These are phyloP conservation scores for Rhimphoctona megacephalus DNA, from an alignment of 2,888 invertebrate species.

Conservation along the genomic window DNA sequence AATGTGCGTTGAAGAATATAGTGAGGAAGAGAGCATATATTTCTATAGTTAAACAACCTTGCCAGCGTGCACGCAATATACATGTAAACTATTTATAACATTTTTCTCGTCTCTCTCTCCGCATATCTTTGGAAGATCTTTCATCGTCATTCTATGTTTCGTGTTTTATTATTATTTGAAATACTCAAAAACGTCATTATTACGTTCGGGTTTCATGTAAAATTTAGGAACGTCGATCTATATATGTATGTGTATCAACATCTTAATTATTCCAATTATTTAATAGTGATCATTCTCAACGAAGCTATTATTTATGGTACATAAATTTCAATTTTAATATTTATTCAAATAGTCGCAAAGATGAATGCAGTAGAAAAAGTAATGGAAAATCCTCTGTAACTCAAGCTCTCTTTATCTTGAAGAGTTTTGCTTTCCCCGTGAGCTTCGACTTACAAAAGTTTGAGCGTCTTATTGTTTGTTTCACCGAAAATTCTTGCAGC, in stretches of 20 bases:
- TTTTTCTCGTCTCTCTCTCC: slow-evolving; percentile 15
- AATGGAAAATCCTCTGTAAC: neutral
- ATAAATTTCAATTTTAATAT: neutral
- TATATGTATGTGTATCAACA: neutral
- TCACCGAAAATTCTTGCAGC: neutral
- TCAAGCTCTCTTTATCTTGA: neutral
- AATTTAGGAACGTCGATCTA: no score
- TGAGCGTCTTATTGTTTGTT: neutral
- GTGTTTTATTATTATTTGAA: slow-evolving; percentile 75
- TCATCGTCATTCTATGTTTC: slow-evolving; percentile 61
- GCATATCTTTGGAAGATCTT: slow-evolving; percentile 2
- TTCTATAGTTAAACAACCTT: slow-evolving; percentile 77
- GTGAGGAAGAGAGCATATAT: slow-evolving; percentile 14
- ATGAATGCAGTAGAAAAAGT: neutral
- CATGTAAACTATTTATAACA: slow-evolving; percentile 78
- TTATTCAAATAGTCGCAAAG: neutral
- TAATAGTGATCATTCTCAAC: neutral
- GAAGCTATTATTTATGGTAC: neutral
- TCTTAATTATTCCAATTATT: neutral
- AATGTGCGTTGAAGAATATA: slow-evolving; percentile 21
- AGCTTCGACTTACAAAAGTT: neutral
- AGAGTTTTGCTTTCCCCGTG: neutral
- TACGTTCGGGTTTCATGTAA: neutral
- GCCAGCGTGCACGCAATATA: slow-evolving; percentile 74
- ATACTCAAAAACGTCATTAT: slow-evolving; percentile 67